phyloP scores from a whole-genome alignment of 53 echinoderm and acorn worm genomes.

The Mesocentrotus franciscanus region DNA sequence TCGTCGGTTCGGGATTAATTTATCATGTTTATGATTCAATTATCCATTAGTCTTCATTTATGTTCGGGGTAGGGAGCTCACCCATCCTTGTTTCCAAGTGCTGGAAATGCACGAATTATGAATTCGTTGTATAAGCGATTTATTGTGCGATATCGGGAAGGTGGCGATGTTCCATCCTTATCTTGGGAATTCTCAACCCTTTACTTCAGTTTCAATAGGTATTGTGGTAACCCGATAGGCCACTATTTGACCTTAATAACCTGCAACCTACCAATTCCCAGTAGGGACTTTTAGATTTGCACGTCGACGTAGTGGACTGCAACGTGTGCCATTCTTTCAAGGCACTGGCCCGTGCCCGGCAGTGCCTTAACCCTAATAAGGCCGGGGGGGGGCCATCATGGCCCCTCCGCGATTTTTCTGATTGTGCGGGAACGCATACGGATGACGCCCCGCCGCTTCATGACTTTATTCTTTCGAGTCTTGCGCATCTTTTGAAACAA shows the following conservation, averaged over 20 bases:
- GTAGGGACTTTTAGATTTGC: no score
- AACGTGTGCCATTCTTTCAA: no score
- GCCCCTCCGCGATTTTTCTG: no score
- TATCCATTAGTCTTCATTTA: not conserved
- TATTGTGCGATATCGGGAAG: not conserved
- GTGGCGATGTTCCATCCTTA: not conserved
- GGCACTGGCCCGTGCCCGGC: no score
- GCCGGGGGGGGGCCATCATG: no score
- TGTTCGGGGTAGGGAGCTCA: not conserved
- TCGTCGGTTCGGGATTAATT: not conserved
- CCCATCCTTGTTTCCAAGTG: not conserved
- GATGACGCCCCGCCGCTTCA: no score
- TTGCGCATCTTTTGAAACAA: no score
- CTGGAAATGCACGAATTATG: not conserved
- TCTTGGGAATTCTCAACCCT: not conserved
- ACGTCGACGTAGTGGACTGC: no score
- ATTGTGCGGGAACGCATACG: no score
- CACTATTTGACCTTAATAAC: not conserved
- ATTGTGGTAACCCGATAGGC: not conserved
- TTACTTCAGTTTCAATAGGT: not conserved
- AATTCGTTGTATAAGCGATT: not conserved
- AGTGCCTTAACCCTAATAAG: no score
- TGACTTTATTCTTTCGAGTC: no score
- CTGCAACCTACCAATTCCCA: no score
- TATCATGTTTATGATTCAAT: constrained; percentile 8